Evolutionary conservation across 2,888 invertebrate species (phyloP), one percentile per base, ranked within the genome.

Genomic region (Dryocosmus kuriphilus): DNA sequence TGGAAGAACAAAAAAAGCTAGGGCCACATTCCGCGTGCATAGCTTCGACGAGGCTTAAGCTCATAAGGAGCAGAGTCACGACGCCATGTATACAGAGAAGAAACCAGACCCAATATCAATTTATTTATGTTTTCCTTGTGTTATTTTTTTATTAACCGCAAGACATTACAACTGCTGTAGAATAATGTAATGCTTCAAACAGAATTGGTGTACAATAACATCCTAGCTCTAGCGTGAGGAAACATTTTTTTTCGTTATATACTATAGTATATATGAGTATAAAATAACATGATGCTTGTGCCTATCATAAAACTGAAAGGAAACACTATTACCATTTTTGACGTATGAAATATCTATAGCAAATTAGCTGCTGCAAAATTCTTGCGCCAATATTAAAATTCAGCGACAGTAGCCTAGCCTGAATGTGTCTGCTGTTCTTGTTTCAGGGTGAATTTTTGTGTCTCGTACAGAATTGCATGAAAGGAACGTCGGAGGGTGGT

Each of bases 21-120:
- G 82, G 81, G 82, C 80, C 77, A 76, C 85, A 86, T 85, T 86
- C 86, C 85, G 81, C 79, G 80, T 82, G 86, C 83, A 86, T 86
- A 86, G 86, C 84, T 86, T 83, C 81, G 86, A 81, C 85, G 83
- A 83, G 85, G 79, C 81, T 82, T 82, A 81, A 81, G 84, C 85
- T 86, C 87, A 83, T 86, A 79, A 80, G 80, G 82, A 79, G 87
- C 86, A 88, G 87, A 88, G 89, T 89, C 89, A 89, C 89, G 89
- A 89, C 84, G 87, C 89, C 88, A 85, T 87, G 88, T 88, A 88
- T 89, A 89, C 89, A 88, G 88, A 86, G 87, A 82, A 83, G 81
- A 85, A 86, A 88, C 87, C 88, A 88, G 88, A 88, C 88, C 88
- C 86, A 87, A 84, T 83, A 82, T 80, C 85, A 84, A 87, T 85